A percentile compares a stretch with the other conserved stretches of the same genome.
These are phyloP conservation scores for Oncopeltus fasciatus DNA, from an alignment of 1,140 invertebrate species.

Conservation along the genomic window DNA sequence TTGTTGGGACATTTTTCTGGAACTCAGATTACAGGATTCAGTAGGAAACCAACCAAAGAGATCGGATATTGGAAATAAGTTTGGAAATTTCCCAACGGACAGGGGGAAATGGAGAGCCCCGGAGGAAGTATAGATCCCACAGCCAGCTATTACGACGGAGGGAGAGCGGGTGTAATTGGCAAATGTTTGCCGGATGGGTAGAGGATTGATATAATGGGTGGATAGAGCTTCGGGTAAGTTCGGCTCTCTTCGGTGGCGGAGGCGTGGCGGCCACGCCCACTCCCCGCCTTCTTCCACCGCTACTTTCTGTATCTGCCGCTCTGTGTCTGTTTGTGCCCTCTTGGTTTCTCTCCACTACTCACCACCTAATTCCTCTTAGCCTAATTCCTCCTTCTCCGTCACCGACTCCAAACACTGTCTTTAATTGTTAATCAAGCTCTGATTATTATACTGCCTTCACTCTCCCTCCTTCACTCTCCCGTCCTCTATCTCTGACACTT, in stretches of 20 bases:
- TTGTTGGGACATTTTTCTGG: too few species aligned
- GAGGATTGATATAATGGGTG: neutral
- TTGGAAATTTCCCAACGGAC: too few species aligned
- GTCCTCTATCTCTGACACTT: too few species aligned
- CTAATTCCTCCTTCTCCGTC: neutral
- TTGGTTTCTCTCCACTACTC: neutral
- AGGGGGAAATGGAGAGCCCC: too few species aligned
- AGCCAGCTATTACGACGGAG: too few species aligned
- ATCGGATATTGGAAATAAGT: too few species aligned
- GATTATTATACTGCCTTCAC: neutral
- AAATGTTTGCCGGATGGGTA: neutral
- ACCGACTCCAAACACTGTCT: neutral
- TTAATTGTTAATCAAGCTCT: neutral
- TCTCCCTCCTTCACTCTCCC: too few species aligned
- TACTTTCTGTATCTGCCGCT: constrained; percentile 2
- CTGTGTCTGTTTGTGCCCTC: neutral
- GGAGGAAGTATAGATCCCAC: too few species aligned
- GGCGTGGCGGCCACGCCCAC: neutral
- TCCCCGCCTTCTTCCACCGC: neutral
- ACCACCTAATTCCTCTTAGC: constrained; percentile 7
- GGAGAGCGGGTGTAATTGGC: neutral
- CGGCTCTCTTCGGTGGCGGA: too few species aligned
- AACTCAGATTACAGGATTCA: too few species aligned
- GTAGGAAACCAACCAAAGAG: too few species aligned
- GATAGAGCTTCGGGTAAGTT: too few species aligned